These are phyloP conservation scores for Styela plicata DNA, from an alignment of 23 tunicate species.

Conservation along the genomic window DNA sequence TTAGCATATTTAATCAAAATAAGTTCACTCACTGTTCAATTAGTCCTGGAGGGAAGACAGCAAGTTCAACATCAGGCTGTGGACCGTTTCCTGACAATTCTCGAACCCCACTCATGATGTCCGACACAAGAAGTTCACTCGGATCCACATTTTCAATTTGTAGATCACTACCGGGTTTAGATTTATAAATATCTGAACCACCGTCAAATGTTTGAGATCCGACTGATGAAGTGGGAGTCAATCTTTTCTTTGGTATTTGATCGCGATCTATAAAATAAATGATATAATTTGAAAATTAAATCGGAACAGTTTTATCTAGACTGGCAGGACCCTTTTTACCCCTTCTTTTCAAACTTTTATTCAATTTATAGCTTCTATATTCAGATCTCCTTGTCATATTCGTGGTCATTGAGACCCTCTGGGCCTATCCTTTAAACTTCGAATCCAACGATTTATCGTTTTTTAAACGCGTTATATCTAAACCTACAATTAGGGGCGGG, in stretches of 20 bases:
- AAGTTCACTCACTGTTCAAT: background rate
- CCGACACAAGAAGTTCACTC: background rate
- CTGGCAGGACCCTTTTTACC: too few species aligned
- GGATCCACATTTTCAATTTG: background rate
- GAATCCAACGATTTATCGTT: too few species aligned
- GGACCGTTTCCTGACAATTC: background rate
- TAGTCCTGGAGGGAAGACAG: background rate
- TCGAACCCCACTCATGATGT: background rate
- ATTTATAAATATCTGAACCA: background rate
- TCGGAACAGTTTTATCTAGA: too few species aligned
- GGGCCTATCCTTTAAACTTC: too few species aligned
- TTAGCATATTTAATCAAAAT: background rate
- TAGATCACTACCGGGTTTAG: background rate
- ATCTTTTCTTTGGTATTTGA: background rate
- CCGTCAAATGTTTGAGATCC: background rate
- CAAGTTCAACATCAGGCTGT: slow-evolving; percentile 16
- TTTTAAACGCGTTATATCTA: too few species aligned
- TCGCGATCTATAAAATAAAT: too few species aligned
- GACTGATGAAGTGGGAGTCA: background rate
- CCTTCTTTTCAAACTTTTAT: too few species aligned
- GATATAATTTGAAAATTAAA: too few species aligned
- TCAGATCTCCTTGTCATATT: too few species aligned
- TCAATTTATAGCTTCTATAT: too few species aligned
- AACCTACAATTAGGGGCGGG: too few species aligned
- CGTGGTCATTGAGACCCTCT: too few species aligned